phyloP scores from a whole-genome alignment of 2,113 vertebrate species.

The Tylochromis polylepis region DNA sequence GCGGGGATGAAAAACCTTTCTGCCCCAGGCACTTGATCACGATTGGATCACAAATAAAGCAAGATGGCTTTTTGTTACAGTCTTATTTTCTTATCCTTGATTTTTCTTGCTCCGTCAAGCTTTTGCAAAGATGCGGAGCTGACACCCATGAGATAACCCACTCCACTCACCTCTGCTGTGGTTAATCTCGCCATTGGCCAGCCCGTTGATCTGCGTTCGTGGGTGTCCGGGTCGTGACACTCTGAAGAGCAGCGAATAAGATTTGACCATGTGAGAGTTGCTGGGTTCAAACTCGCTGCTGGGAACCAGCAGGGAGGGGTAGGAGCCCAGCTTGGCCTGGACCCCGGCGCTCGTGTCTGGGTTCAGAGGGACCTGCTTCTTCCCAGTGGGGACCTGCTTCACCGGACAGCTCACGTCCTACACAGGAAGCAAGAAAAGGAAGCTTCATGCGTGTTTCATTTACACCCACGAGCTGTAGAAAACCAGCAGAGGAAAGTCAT shows the following conservation, averaged over 20 bases:
- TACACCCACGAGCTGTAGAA: not conserved
- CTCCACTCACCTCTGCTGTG: conserved; percentile 83
- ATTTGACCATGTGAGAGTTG: conserved; percentile 98
- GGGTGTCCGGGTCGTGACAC: conserved; percentile 66
- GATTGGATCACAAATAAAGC: accelerated
- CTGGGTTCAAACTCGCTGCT: conserved; percentile 97
- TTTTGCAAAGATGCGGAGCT: not conserved
- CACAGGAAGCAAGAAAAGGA: not conserved
- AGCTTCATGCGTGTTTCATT: accelerated
- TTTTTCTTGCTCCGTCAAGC: not conserved
- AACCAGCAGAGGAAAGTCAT: not conserved
- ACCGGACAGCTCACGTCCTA: conserved; percentile 97
- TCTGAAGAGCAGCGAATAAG: conserved; percentile 94
- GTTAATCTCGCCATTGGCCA: conserved; percentile 88
- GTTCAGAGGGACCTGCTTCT: conserved; percentile 99
- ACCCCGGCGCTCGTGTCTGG: conserved; percentile 77
- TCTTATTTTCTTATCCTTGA: not conserved
- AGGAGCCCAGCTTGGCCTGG: conserved; percentile 84
- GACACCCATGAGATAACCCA: accelerated
- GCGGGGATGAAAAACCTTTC: not conserved
- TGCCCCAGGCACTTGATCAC: not conserved
- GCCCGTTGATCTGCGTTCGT: conserved; percentile 76
- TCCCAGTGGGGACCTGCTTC: conserved; percentile 96
- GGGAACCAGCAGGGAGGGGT: conserved; percentile 88
- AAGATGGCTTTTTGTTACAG: not conserved